Percentiles rank a stretch among this genome's conserved stretches.
Conservation (phyloP, 2,797 vertebrate species). For the Scolopax rusticola region DNA sequence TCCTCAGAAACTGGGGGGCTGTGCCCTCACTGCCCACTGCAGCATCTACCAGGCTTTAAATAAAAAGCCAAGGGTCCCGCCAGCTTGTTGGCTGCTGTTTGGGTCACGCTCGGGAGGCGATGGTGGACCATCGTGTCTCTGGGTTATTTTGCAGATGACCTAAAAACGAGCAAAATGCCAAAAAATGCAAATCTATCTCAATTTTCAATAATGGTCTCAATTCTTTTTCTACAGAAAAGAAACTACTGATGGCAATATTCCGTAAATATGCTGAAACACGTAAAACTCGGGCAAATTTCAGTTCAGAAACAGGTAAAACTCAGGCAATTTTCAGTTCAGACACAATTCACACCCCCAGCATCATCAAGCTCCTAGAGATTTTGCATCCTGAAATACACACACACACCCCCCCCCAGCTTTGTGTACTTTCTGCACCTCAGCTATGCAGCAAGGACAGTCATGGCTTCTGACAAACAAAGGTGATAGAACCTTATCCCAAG, state of each 20-base stretch:
- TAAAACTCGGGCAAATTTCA: not conserved
- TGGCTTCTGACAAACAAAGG: not conserved
- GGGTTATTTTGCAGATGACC: not conserved
- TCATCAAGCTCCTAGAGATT: not conserved
- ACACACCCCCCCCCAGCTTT: no score
- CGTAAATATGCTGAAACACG: not conserved
- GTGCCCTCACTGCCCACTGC: not conserved
- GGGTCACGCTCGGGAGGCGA: fast-evolving
- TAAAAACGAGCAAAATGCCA: not conserved
- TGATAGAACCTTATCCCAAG: constrained; percentile 4
- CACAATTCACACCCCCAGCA: fast-evolving
- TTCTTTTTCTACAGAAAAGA: not conserved
- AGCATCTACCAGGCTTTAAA: fast-evolving
- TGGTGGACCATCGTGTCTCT: fast-evolving
- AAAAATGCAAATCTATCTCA: not conserved
- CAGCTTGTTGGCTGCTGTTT: not conserved
- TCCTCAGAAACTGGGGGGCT: no score
- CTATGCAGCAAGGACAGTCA: not conserved
- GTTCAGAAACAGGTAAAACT: not conserved
- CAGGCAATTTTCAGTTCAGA: fast-evolving
- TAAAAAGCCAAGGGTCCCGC: not conserved
- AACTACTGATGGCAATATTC: not conserved
- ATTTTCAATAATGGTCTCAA: not conserved
- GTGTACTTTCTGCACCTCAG: not conserved
- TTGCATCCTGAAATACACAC: not conserved